These are phyloP conservation scores for Fabriciana adippe DNA, from an alignment of 2,888 invertebrate genomes.

Conservation along the genomic window DNA sequence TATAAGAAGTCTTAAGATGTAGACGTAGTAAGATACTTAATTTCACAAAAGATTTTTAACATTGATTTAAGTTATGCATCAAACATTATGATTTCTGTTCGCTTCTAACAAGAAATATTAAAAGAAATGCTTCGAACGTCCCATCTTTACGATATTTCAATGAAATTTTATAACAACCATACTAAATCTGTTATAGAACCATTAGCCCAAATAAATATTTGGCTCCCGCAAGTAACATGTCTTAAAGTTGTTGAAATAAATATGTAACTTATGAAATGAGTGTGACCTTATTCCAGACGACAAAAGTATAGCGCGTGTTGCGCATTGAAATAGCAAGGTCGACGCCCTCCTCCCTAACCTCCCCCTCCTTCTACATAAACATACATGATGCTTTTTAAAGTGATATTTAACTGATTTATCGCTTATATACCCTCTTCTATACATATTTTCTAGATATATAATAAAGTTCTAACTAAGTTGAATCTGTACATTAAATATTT, in stretches of 20 bases:
- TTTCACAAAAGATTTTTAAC: too few species aligned
- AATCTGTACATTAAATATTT: too few species aligned
- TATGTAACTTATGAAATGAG: conserved; percentile 48
- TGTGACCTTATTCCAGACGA: conserved; percentile 69
- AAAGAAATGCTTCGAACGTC: too few species aligned
- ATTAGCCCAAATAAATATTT: conserved; percentile 14
- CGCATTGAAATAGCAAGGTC: conserved; percentile 75
- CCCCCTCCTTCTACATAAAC: conserved; percentile 10
- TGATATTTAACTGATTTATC: conserved; percentile 5
- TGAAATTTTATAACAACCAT: too few species aligned
- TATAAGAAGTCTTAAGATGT: too few species aligned
- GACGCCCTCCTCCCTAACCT: conserved; percentile 44
- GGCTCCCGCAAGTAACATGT: conserved; percentile 2
- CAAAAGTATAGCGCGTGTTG: conserved; percentile 68
- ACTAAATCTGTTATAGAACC: conserved; percentile 1
- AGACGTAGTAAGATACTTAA: too few species aligned
- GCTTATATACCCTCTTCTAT: background rate
- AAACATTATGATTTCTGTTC: too few species aligned
- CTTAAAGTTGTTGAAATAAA: conserved; percentile 20
- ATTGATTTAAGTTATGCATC: too few species aligned
- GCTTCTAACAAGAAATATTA: too few species aligned
- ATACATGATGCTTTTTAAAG: conserved; percentile 10
- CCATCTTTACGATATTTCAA: too few species aligned
- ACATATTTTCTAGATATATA: too few species aligned
- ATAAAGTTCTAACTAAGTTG: too few species aligned